Evolutionary conservation across 2,797 vertebrate species (phyloP).

Genomic region (Hemibagrus guttatus): DNA sequence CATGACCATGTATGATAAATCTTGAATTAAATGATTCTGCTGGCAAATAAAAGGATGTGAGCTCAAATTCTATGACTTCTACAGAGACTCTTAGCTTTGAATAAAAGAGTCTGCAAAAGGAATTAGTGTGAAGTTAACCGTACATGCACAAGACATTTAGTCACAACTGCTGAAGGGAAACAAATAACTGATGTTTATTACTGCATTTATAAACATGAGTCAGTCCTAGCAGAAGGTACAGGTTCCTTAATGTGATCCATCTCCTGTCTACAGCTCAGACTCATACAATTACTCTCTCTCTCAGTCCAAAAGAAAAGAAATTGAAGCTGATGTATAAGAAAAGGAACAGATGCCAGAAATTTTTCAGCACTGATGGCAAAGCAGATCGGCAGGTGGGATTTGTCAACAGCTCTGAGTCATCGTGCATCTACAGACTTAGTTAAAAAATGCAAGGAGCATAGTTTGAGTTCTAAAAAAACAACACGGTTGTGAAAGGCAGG

Average conservation of each 20-base stretch:
- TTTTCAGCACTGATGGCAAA: conserved; percentile 26
- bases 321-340: conserved; percentile 11
- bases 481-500: conserved; percentile 32
- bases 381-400: conserved; percentile 32
- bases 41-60: not conserved
- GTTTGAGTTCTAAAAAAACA: not conserved
- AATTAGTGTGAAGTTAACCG: not conserved
- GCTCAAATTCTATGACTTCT: not conserved
- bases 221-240: conserved; percentile 1
- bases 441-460: not conserved
- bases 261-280: not conserved
- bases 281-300: not conserved
- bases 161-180: not conserved
- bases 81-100: not conserved
- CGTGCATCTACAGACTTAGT: not conserved
- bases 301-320: not conserved
- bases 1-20: not conserved
- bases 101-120: not conserved
- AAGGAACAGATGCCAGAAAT: conserved; percentile 21
- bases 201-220: not conserved
- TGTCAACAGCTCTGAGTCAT: conserved; percentile 38
- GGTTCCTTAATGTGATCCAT: not conserved
- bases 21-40: not conserved
- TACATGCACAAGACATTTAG: not conserved
- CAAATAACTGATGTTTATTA: not conserved